Conservation (phyloP, 2,113 vertebrate species). For the Phalacrocorax brasilianus region DNA sequence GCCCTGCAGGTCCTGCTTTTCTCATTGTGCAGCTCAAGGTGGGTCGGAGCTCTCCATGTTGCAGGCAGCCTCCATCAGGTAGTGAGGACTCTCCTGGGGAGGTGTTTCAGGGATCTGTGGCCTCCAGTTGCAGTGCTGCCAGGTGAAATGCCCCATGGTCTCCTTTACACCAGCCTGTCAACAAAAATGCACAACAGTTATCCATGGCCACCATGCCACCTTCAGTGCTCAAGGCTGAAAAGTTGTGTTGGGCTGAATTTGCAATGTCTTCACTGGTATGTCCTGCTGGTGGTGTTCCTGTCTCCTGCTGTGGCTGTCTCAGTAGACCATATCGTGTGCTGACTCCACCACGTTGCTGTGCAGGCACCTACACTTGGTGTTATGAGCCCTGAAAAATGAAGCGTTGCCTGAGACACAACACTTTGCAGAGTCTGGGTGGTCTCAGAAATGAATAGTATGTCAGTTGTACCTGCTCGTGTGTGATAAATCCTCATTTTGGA, state of each 20-base stretch:
- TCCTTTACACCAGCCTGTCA: background rate
- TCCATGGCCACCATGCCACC: fast-evolving
- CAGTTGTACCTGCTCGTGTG: background rate
- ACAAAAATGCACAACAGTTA: background rate
- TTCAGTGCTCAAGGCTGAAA: background rate
- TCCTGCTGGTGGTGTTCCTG: background rate
- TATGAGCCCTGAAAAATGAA: background rate
- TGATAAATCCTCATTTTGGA: background rate
- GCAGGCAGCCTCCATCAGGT: fast-evolving
- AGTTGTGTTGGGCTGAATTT: background rate
- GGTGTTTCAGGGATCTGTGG: background rate
- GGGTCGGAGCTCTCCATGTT: fast-evolving
- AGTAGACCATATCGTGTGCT: fast-evolving
- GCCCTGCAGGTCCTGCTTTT: fast-evolving
- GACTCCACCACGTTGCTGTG: background rate
- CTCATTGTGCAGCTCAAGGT: background rate
- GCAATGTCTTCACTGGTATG: background rate
- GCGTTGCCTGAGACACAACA: background rate
- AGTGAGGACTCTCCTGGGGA: background rate
- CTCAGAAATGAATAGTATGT: background rate
- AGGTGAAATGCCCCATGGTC: background rate
- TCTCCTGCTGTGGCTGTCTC: background rate
- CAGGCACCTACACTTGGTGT: background rate
- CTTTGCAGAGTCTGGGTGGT: background rate
- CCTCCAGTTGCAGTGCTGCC: background rate